Evolutionary conservation across 2,113 vertebrate species (phyloP).

Genomic region (rat (Rattus norvegicus)): GRCr8 NC_086024.1:12291001-12291500

Average conservation of each 20-base stretch:
- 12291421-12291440: conserved; percentile 5
- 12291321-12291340: too few species aligned
- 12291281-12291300: background rate
- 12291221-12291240: background rate
- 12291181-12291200: conserved; percentile 25
- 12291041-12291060: too few species aligned
- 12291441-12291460: background rate
- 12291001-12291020: too few species aligned
- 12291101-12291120: background rate
- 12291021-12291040: too few species aligned
- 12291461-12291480: background rate
- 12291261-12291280: background rate
- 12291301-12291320: background rate
- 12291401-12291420: background rate
- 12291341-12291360: background rate
- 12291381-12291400: background rate
- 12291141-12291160: background rate
- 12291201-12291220: conserved; percentile 23
- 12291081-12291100: background rate
- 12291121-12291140: background rate
- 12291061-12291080: too few species aligned
- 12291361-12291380: background rate
- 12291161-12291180: background rate
- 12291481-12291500: background rate
- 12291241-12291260: background rate